These are phyloP conservation scores for Apus apus DNA, from an alignment of 2,113 vertebrate species.

Conservation along the genomic window DNA sequence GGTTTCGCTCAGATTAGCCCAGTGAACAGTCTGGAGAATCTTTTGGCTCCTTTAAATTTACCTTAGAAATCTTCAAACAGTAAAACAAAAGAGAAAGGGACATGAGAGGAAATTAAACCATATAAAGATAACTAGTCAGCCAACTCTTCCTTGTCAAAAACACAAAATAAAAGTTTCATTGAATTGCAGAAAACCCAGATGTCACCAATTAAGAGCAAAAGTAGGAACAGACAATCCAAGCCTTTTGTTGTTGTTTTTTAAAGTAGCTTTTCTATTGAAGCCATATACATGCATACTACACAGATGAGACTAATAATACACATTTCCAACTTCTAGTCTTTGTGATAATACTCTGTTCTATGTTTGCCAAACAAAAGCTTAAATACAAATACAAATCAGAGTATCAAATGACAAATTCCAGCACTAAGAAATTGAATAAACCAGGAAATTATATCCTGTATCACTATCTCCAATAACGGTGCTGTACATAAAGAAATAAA, in stretches of 20 bases:
- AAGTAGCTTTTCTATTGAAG: conserved; percentile 34
- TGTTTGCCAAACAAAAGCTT: conserved; percentile 24
- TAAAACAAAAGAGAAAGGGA: conserved; percentile 33
- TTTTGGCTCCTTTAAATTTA: conserved; percentile 9
- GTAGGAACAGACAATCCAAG: conserved; percentile 39
- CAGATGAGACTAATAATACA: conserved; percentile 15
- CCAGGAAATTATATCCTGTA: neutral
- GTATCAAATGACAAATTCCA: neutral
- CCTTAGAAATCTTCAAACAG: conserved; percentile 24
- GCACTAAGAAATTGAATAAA: neutral
- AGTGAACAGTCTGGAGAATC: neutral
- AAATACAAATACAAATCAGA: conserved; percentile 1
- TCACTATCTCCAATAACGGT: neutral
- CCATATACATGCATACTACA: neutral
- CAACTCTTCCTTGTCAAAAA: conserved; percentile 59
- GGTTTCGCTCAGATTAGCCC: neutral
- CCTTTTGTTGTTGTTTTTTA: conserved; percentile 19
- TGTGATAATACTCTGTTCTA: neutral
- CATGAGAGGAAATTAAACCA: conserved; percentile 52
- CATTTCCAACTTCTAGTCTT: conserved; percentile 11
- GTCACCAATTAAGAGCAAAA: conserved; percentile 58
- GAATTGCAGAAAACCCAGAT: conserved; percentile 40
- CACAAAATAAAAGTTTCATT: conserved; percentile 69
- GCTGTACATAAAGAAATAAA: neutral
- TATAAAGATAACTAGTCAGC: conserved; percentile 47